These are phyloP conservation scores for Ictalurus punctatus DNA, from an alignment of 2,113 vertebrate species.

Conservation along the genomic window DNA sequence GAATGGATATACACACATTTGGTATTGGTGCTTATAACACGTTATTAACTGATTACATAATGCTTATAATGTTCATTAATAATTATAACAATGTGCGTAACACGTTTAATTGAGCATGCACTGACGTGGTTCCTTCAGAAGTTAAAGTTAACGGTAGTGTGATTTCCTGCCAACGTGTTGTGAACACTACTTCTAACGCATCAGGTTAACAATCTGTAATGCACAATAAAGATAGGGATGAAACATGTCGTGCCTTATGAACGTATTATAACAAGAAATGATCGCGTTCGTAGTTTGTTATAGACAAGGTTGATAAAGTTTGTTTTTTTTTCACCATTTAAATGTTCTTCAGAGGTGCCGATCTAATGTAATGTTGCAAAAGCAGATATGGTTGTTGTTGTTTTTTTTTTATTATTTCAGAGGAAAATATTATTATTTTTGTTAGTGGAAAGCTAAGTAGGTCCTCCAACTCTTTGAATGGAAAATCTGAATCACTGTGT, in stretches of 20 bases:
- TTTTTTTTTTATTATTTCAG: neutral
- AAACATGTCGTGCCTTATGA: neutral
- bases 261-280: neutral
- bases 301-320: neutral
- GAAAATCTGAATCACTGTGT: constrained; percentile 14
- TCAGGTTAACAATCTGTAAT: neutral
- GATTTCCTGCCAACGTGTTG: neutral
- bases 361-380: neutral
- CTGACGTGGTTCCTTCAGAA: neutral
- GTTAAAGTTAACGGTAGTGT: neutral
- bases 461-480: neutral
- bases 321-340: neutral
- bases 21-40: neutral
- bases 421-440: neutral
- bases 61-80: neutral
- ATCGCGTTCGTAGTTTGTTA: neutral
- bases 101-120: neutral
- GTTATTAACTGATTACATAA: neutral
- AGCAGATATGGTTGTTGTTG: neutral
- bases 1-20: neutral
- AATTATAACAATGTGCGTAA: neutral
- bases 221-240: neutral
- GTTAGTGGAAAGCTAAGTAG: neutral
- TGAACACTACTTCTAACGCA: neutral
- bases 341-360: neutral